A percentile compares a stretch with the other conserved stretches of the same genome.
phyloP scores from a whole-genome alignment of 2,888 invertebrate genomes.

The Hyalella azteca region DNA sequence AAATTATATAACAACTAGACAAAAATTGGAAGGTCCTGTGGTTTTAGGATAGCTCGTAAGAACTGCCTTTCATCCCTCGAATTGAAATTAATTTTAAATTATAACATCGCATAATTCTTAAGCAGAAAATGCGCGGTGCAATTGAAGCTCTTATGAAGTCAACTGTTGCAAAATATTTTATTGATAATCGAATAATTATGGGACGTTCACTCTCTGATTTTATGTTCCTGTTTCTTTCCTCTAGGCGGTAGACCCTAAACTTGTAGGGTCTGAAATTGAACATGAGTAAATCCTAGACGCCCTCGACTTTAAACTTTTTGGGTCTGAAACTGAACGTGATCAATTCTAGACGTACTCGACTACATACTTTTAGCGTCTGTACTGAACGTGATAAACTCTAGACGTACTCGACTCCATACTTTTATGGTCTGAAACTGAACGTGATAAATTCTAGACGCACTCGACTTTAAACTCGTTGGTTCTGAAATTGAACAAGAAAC shows the following conservation, averaged over 20 bases:
- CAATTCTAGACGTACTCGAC: not conserved
- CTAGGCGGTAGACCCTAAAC: slow-evolving; percentile 59
- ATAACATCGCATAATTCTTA: no score
- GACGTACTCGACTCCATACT: not conserved
- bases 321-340: not conserved
- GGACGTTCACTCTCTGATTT: slow-evolving; percentile 36
- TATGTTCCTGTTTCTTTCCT: slow-evolving; percentile 45
- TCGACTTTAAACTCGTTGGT: not conserved
- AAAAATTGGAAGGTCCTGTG: no score
- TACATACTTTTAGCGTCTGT: not conserved
- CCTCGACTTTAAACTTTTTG: not conserved
- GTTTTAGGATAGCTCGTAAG: no score
- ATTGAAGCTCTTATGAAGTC: no score
- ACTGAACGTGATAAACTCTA: not conserved
- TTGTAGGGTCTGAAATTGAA: slow-evolving; percentile 55
- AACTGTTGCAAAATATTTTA: no score
- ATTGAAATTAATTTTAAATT: no score
- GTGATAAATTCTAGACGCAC: not conserved
- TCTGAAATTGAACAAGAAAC: no score
- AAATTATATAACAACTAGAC: no score
- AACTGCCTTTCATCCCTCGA: no score
- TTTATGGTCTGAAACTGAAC: slow-evolving; percentile 8
- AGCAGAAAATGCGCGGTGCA: no score
- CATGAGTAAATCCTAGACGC: not conserved
- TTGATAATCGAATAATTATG: no score